phyloP scores from a whole-genome alignment of 2,888 invertebrate genomes.

The Tridacna gigas region DNA sequence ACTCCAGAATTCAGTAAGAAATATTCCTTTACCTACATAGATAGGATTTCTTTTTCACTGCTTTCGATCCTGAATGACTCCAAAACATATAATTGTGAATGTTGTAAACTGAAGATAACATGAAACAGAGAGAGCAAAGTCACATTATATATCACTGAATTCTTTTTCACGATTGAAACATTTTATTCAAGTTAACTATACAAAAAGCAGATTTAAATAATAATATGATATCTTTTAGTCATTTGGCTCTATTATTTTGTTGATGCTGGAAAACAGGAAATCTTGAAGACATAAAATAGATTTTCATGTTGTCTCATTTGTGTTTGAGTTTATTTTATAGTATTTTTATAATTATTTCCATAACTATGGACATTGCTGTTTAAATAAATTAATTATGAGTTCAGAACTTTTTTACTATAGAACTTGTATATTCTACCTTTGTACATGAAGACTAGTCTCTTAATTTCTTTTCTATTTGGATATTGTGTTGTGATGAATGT shows the following conservation, averaged over 20 bases:
- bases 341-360: neutral
- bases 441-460: neutral
- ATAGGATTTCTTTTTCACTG: slow-evolving; percentile 87
- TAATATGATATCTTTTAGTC: too few species aligned
- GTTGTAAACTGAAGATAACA: slow-evolving; percentile 13
- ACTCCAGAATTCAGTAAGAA: slow-evolving; percentile 99
- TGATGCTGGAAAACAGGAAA: too few species aligned
- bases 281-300: neutral
- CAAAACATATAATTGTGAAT: slow-evolving; percentile 8
- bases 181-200: too few species aligned
- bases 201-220: too few species aligned
- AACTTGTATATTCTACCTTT: slow-evolving; percentile 20
- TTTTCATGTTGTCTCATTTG: slow-evolving; percentile 12
- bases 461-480: slow-evolving; percentile 14
- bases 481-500: slow-evolving; percentile 31
- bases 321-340: neutral
- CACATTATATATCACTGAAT: too few species aligned
- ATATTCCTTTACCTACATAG: slow-evolving; percentile 85
- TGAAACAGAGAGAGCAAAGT: neutral
- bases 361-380: neutral
- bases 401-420: slow-evolving; percentile 16
- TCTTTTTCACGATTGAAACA: neutral
- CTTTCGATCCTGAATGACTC: neutral
- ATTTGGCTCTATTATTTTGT: too few species aligned
- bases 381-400: slow-evolving; percentile 6